phyloP scores from a whole-genome alignment of 2,888 invertebrate genomes.

The Apeira syringaria region DNA sequence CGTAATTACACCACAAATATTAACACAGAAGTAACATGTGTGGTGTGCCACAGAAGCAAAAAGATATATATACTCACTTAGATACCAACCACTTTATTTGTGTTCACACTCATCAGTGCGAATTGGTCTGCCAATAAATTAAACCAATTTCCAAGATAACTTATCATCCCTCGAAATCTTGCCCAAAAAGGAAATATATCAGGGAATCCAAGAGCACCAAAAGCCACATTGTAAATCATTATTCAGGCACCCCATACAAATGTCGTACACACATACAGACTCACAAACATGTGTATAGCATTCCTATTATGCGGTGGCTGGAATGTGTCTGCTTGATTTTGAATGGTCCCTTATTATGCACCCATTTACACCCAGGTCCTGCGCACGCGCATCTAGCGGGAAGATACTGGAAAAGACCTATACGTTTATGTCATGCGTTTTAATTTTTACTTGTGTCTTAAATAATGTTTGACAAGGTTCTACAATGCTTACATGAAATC shows the following conservation, averaged over 20 bases:
- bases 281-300: constrained; percentile 74
- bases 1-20: too few species aligned
- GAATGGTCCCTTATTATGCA: constrained; percentile 82
- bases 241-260: constrained; percentile 75
- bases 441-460: too few species aligned
- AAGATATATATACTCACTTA: too few species aligned
- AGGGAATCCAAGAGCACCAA: constrained; percentile 28
- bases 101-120: too few species aligned
- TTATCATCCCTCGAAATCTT: constrained; percentile 25
- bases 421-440: too few species aligned
- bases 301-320: constrained; percentile 71
- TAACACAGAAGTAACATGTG: too few species aligned
- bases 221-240: constrained; percentile 72
- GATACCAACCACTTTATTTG: too few species aligned
- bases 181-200: constrained; percentile 31
- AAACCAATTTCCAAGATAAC: too few species aligned
- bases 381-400: constrained; percentile 23
- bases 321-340: constrained; percentile 78
- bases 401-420: constrained; percentile 31
- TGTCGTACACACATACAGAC: constrained; percentile 60
- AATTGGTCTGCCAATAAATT: too few species aligned
- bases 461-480: too few species aligned
- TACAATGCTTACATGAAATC: too few species aligned
- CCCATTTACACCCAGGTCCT: constrained; percentile 77
- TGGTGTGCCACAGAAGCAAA: too few species aligned